Percentiles rank a stretch among this genome's conserved stretches.
These are phyloP conservation scores for Diaphora mendica DNA, from an alignment of 2,888 invertebrate genomes.

Conservation along the genomic window DNA sequence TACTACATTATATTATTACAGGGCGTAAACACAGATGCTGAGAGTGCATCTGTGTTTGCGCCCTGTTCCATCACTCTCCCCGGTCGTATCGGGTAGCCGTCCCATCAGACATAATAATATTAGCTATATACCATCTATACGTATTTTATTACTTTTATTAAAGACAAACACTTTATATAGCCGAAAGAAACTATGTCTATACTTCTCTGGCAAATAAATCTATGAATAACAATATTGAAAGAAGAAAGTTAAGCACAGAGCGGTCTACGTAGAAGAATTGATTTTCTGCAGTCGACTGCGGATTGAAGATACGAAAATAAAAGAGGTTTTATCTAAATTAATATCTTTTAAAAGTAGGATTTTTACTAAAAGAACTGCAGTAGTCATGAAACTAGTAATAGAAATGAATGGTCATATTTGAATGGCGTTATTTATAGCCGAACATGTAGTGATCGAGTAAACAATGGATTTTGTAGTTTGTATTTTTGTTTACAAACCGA, in stretches of 20 bases:
- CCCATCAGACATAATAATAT: too few species aligned
- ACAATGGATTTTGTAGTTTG: neutral
- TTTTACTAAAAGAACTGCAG: slow-evolving; percentile 2
- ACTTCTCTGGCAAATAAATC: neutral
- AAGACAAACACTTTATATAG: too few species aligned
- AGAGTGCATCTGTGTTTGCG: too few species aligned
- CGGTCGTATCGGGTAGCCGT: too few species aligned
- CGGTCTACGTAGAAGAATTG: slow-evolving; percentile 7
- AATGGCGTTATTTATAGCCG: neutral
- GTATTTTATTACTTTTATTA: too few species aligned
- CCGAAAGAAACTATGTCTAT: neutral
- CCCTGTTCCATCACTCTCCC: too few species aligned
- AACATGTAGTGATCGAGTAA: neutral
- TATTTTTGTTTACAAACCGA: neutral
- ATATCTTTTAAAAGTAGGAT: slow-evolving; percentile 12
- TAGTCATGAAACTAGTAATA: neutral
- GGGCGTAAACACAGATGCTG: too few species aligned
- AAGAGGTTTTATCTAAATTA: slow-evolving; percentile 19
- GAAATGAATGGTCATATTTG: neutral
- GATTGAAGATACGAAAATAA: slow-evolving; percentile 14
- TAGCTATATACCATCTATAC: too few species aligned
- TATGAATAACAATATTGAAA: neutral
- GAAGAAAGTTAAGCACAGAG: neutral
- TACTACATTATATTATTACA: too few species aligned
- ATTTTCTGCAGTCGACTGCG: slow-evolving; percentile 10